phyloP scores from a whole-genome alignment of 2,797 vertebrate genomes.

The Sebastes paucispinis region DNA sequence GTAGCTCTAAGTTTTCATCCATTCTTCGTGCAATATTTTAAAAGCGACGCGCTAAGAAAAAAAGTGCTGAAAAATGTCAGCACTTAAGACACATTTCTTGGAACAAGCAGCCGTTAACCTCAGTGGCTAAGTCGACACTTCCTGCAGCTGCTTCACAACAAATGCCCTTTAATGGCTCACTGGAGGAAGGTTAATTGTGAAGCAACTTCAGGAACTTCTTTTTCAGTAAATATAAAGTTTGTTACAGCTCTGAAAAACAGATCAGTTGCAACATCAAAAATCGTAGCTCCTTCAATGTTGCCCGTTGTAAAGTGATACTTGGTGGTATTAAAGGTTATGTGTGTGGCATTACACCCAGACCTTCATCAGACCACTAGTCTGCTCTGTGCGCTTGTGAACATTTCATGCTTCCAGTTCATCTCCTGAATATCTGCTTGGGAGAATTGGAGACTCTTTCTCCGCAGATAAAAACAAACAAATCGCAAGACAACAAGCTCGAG shows the following conservation, averaged over 20 bases:
- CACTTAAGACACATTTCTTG: not conserved
- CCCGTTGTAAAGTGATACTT: constrained; percentile 8
- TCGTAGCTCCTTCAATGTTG: not conserved
- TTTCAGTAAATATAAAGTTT: not conserved
- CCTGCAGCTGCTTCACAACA: constrained; percentile 5
- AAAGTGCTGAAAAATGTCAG: not conserved
- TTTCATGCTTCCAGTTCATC: constrained; percentile 21
- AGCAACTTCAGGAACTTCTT: not conserved
- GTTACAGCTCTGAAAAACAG: not conserved
- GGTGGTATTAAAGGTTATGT: constrained; percentile 1
- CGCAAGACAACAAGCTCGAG: constrained; percentile 53
- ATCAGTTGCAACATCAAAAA: not conserved
- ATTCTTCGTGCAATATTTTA: not conserved
- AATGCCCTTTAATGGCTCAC: not conserved
- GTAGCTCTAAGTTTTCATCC: not conserved
- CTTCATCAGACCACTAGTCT: constrained; percentile 9
- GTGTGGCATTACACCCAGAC: constrained; percentile 7
- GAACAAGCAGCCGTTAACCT: not conserved
- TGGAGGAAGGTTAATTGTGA: constrained; percentile 2
- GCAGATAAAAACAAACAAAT: constrained; percentile 48
- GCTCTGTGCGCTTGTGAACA: not conserved
- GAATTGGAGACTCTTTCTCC: constrained; percentile 25
- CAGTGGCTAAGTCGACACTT: not conserved
- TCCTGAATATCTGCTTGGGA: constrained; percentile 22
- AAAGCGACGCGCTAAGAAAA: not conserved